Percentiles rank a stretch among this genome's conserved stretches.
phyloP scores from a whole-genome alignment of 2,888 invertebrate genomes.

The Cerastis leucographa region DNA sequence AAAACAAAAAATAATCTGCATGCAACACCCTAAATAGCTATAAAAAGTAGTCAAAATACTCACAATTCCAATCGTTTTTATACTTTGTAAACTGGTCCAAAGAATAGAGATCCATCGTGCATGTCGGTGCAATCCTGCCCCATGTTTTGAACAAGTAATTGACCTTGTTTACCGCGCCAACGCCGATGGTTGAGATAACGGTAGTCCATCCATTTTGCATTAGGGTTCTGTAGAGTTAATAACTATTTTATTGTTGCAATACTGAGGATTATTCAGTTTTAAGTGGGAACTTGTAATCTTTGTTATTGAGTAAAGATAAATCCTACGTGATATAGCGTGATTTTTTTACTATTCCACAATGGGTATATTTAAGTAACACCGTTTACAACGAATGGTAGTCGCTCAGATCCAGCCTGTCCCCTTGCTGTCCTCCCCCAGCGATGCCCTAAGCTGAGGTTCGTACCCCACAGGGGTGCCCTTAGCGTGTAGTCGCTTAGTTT shows the following conservation, averaged over 20 bases:
- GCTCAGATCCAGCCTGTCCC: too few relatives aligned
- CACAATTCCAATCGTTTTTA: constrained; percentile 69
- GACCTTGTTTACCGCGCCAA: constrained; percentile 16
- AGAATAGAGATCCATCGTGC: constrained; percentile 63
- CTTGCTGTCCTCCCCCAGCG: too few relatives aligned
- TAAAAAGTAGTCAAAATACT: not conserved
- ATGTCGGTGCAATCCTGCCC: constrained; percentile 21
- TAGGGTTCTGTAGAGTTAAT: constrained; percentile 55
- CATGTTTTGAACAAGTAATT: constrained; percentile 53
- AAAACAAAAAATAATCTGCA: not conserved
- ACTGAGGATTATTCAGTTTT: constrained; percentile 24
- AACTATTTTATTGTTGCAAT: constrained; percentile 30
- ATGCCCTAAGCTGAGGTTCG: too few relatives aligned
- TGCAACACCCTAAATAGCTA: not conserved
- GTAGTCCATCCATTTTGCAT: constrained; percentile 53
- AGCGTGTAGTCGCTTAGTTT: too few relatives aligned
- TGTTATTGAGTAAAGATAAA: constrained; percentile 16
- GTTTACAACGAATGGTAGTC: not conserved
- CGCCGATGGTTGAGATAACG: constrained; percentile 45
- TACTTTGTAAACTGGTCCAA: constrained; percentile 68
- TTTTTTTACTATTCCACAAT: not conserved
- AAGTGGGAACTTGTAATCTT: constrained; percentile 24
- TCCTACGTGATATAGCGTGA: constrained; percentile 1
- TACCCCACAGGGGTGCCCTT: too few relatives aligned
- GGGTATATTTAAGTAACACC: too few relatives aligned